Conservation (phyloP, 2,888 invertebrate species). For the Eupithecia exiguata region DNA sequence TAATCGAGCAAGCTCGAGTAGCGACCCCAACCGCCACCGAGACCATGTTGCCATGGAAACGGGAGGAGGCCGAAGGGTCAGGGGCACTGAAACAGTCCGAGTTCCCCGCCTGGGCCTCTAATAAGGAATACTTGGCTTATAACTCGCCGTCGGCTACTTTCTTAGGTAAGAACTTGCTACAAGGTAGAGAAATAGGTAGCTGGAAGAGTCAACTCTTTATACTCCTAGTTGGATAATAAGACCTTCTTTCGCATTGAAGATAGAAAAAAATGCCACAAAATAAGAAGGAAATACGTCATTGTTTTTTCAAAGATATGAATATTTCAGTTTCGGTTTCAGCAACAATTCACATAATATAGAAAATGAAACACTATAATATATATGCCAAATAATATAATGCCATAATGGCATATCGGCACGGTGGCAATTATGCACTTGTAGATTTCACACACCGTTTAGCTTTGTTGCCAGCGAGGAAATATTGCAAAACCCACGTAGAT, state of each 20-base stretch:
- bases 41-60: slow-evolving; percentile 96
- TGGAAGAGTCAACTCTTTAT: background rate
- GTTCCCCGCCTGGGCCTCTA: slow-evolving; percentile 97
- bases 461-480: background rate
- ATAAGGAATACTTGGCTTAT: slow-evolving; percentile 96
- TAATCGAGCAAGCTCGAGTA: slow-evolving; percentile 88
- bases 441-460: background rate
- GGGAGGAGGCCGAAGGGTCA: slow-evolving; percentile 89
- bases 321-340: too few species aligned
- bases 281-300: background rate
- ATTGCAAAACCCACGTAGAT: background rate
- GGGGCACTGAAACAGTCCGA: slow-evolving; percentile 91
- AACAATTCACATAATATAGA: too few species aligned
- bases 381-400: too few species aligned
- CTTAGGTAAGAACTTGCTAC: slow-evolving; percentile 85
- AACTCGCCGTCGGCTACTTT: slow-evolving; percentile 96
- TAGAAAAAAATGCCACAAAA: background rate
- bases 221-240: background rate
- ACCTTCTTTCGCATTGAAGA: background rate
- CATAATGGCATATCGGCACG: too few species aligned
- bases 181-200: background rate
- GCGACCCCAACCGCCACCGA: slow-evolving; percentile 95
- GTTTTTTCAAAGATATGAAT: background rate
- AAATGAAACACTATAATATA: too few species aligned
- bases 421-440: slow-evolving; percentile 4